phyloP scores from a whole-genome alignment of 1,140 invertebrate genomes.

The Agraylea sexmaculata region DNA sequence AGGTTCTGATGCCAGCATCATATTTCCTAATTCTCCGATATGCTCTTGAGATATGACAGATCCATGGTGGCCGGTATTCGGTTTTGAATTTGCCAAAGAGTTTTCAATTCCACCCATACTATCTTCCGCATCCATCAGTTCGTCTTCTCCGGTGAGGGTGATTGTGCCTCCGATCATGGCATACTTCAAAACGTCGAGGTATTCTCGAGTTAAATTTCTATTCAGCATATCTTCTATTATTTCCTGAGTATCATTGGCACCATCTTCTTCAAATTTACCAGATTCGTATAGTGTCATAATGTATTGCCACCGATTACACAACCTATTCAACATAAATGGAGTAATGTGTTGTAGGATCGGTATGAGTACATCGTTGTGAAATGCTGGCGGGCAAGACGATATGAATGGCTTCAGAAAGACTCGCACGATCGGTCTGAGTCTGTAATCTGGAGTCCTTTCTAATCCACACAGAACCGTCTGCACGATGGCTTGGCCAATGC shows the following conservation, averaged over 20 bases:
- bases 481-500: slow-evolving; percentile 48
- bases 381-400: slow-evolving; percentile 67
- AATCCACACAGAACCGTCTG: slow-evolving; percentile 51
- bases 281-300: slow-evolving; percentile 62
- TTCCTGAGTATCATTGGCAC: slow-evolving; percentile 71
- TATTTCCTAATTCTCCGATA: slow-evolving; percentile 58
- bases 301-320: slow-evolving; percentile 68
- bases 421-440: slow-evolving; percentile 68
- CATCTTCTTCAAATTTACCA: slow-evolving; percentile 65
- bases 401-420: slow-evolving; percentile 79
- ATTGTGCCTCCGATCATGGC: slow-evolving; percentile 39
- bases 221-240: slow-evolving; percentile 81
- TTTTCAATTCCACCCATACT: slow-evolving; percentile 37
- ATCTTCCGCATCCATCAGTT: slow-evolving; percentile 57
- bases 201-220: slow-evolving; percentile 74
- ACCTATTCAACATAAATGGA: slow-evolving; percentile 64
- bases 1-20: slow-evolving; percentile 49
- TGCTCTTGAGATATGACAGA: slow-evolving; percentile 45
- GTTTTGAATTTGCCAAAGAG: slow-evolving; percentile 16
- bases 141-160: slow-evolving; percentile 26
- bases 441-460: slow-evolving; percentile 71
- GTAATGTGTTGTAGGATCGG: slow-evolving; percentile 65
- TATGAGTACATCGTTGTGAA: slow-evolving; percentile 60
- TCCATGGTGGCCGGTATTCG: slow-evolving; percentile 35
- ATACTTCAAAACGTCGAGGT: slow-evolving; percentile 66